A percentile compares a stretch with the other conserved stretches of the same genome.
Conservation (phyloP, 2,797 vertebrate species). For the Selene dorsalis region DNA sequence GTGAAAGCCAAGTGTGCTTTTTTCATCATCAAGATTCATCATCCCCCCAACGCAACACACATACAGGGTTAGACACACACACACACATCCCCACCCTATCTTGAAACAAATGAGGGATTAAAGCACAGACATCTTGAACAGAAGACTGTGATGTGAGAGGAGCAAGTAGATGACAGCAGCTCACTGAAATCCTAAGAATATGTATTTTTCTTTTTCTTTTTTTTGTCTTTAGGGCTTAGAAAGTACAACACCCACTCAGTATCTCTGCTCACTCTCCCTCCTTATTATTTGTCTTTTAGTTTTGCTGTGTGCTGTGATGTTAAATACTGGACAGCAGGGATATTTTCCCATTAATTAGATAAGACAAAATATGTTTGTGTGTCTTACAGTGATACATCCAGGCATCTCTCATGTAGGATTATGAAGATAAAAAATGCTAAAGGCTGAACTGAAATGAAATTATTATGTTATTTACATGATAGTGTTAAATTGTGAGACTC, state of each 20-base stretch:
- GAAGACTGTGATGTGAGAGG: conserved; percentile 49
- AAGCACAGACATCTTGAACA: conserved; percentile 57
- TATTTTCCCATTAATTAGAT: conserved; percentile 37
- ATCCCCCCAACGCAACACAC: neutral
- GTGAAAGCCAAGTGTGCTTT: conserved; percentile 33
- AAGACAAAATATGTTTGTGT: conserved; percentile 16
- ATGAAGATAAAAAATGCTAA: conserved; percentile 20
- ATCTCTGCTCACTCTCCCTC: conserved; percentile 48
- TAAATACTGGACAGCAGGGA: conserved; percentile 51
- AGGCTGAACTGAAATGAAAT: neutral
- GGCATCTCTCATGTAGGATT: conserved; percentile 3
- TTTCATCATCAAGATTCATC: conserved; percentile 42
- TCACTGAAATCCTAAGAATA: conserved; percentile 67
- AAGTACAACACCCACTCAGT: conserved; percentile 66
- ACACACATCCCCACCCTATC: neutral
- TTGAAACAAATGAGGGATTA: conserved; percentile 74
- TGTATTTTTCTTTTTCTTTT: conserved; percentile 54
- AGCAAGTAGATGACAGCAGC: conserved; percentile 70
- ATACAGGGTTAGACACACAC: too few species aligned
- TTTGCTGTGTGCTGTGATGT: conserved; percentile 17
- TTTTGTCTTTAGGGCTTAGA: conserved; percentile 63
- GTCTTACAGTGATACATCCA: neutral
- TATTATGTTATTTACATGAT: neutral
- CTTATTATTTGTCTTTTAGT: conserved; percentile 21
- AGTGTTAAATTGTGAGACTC: neutral